A percentile compares a stretch with the other conserved stretches of the same genome.
These are phyloP conservation scores for Borostomias antarcticus DNA, from an alignment of 2,797 vertebrate genomes.

Conservation along the genomic window DNA sequence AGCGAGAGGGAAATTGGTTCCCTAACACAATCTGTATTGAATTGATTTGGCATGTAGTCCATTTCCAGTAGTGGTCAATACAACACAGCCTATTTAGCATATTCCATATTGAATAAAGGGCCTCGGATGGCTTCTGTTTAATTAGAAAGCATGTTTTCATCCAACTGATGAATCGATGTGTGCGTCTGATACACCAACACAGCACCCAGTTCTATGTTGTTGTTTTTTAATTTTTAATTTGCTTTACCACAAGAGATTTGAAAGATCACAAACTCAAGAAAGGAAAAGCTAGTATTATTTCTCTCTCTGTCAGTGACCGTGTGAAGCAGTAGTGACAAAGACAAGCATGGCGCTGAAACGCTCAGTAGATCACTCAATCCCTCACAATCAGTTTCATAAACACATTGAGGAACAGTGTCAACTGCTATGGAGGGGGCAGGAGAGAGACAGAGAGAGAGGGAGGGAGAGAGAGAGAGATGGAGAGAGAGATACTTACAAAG, in stretches of 20 bases:
- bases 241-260: neutral
- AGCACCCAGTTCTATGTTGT: neutral
- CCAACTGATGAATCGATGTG: constrained; percentile 8
- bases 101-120: constrained; percentile 16
- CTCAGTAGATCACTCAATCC: constrained; percentile 1
- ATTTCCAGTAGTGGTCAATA: neutral
- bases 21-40: neutral
- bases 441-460: neutral
- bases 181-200: neutral
- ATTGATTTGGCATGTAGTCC: neutral
- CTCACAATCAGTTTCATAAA: neutral
- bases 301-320: neutral
- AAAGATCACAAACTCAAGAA: neutral
- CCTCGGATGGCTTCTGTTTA: constrained; percentile 3
- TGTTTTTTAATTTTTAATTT: neutral
- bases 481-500: neutral
- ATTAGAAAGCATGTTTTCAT: constrained; percentile 15
- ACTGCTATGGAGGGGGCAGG: neutral
- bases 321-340: neutral
- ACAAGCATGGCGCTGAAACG: neutral
- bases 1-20: neutral
- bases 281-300: neutral
- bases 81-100: constrained; percentile 10
- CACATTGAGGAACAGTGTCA: neutral
- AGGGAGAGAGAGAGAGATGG: neutral